Evolutionary conservation across 2,888 invertebrate species (phyloP).

Genomic region (Sympetrum striolatum): DNA sequence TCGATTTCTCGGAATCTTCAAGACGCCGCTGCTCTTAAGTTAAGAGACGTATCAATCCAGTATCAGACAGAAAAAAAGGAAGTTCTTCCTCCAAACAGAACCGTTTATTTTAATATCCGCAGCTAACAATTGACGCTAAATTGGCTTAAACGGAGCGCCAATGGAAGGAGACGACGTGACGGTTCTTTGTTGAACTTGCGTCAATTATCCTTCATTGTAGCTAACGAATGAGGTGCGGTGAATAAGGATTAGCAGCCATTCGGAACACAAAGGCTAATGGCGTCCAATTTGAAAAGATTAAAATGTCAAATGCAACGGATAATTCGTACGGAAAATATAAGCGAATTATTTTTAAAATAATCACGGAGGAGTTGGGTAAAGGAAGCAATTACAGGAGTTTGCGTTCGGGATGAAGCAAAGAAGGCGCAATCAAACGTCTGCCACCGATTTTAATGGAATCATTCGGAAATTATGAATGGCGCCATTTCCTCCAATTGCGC

Average conservation of each 20-base stretch:
- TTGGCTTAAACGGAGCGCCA: neutral
- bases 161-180: neutral
- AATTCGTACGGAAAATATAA: constrained; percentile 9
- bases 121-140: neutral
- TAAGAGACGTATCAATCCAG: neutral
- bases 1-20: too few relatives aligned
- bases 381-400: neutral
- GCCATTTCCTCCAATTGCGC: too few relatives aligned
- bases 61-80: neutral
- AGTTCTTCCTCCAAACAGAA: neutral
- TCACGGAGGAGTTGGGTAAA: neutral
- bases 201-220: constrained; percentile 23
- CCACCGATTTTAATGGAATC: neutral
- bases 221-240: constrained; percentile 42
- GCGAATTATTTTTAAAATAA: constrained; percentile 17
- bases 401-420: neutral
- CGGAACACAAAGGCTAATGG: constrained; percentile 30
- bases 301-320: constrained; percentile 37
- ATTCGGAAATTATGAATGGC: neutral
- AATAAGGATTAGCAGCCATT: constrained; percentile 13
- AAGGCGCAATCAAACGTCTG: neutral
- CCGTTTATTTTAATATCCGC: neutral
- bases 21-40: too few relatives aligned
- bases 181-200: constrained; percentile 31
- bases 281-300: constrained; percentile 40